Percentiles rank a stretch among this genome's conserved stretches.
These are phyloP conservation scores for Conchocele bisecta DNA, from an alignment of 2,888 invertebrate genomes.

Conservation along the genomic window DNA sequence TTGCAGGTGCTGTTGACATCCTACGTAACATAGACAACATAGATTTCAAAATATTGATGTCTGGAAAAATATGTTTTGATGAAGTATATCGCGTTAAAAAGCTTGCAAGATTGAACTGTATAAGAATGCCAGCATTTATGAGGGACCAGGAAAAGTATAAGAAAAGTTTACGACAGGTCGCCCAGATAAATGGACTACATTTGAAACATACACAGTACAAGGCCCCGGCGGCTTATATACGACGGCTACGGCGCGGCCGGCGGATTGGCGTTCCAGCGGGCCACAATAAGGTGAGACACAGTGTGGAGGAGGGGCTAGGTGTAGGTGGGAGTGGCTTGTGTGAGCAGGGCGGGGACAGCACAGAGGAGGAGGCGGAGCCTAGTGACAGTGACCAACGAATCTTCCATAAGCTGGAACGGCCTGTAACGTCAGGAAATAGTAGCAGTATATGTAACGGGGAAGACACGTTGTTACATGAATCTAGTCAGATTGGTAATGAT, in stretches of 20 bases:
- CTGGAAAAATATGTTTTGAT: slow-evolving; percentile 79
- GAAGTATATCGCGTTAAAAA: slow-evolving; percentile 77
- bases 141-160: slow-evolving; percentile 75
- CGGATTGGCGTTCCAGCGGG: slow-evolving; percentile 62
- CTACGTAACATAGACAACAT: slow-evolving; percentile 79
- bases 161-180: slow-evolving; percentile 72
- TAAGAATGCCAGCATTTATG: slow-evolving; percentile 79
- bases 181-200: slow-evolving; percentile 73
- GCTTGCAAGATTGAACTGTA: slow-evolving; percentile 74
- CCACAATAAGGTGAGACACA: slow-evolving; percentile 61
- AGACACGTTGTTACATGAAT: too few species aligned
- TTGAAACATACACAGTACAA: slow-evolving; percentile 58
- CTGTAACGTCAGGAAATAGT: too few species aligned
- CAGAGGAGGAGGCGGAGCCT: slow-evolving; percentile 29
- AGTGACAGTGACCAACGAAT: slow-evolving; percentile 31
- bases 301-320: slow-evolving; percentile 36
- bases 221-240: slow-evolving; percentile 64
- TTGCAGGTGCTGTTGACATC: slow-evolving; percentile 80
- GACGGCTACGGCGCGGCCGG: slow-evolving; percentile 63
- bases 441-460: too few species aligned
- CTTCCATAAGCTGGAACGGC: too few species aligned
- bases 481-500: too few species aligned
- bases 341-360: slow-evolving; percentile 42
- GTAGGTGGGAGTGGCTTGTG: slow-evolving; percentile 27
- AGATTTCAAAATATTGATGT: slow-evolving; percentile 80